These are phyloP conservation scores for Stegana nigrithorax DNA, from an alignment of 2,888 invertebrate species.

Conservation along the genomic window DNA sequence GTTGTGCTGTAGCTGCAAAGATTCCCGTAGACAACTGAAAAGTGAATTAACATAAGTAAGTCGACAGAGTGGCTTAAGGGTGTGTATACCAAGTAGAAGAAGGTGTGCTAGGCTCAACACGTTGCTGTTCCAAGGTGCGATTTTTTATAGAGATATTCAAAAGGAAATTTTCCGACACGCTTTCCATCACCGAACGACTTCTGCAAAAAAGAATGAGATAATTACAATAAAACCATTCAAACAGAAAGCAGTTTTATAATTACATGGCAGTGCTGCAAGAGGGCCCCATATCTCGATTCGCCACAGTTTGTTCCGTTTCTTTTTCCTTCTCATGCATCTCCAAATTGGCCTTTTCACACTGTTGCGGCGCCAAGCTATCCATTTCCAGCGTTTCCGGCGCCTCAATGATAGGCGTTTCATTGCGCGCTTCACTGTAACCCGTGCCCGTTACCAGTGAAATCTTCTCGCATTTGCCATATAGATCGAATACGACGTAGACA, in stretches of 20 bases:
- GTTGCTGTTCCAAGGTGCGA: conserved; percentile 64
- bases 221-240: background rate
- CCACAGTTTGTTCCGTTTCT: conserved; percentile 48
- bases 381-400: conserved; percentile 63
- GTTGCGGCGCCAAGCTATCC: conserved; percentile 65
- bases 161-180: conserved; percentile 67
- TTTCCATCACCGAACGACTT: conserved; percentile 69
- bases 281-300: background rate
- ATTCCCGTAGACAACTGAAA: conserved; percentile 66
- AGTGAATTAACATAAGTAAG: background rate
- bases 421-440: conserved; percentile 62
- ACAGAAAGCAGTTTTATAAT: too few relatives aligned
- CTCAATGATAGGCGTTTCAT: conserved; percentile 66
- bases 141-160: conserved; percentile 69
- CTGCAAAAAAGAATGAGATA: conserved; percentile 37
- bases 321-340: conserved; percentile 79
- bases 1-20: conserved; percentile 67
- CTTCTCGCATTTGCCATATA: conserved; percentile 88
- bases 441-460: conserved; percentile 64
- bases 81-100: conserved; percentile 63
- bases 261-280: conserved; percentile 36
- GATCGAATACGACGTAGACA: conserved; percentile 85
- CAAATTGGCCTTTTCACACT: conserved; percentile 77
- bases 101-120: conserved; percentile 59
- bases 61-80: background rate